phyloP scores from a whole-genome alignment of 2,888 invertebrate genomes.

The Scaptomyza reducta region DNA sequence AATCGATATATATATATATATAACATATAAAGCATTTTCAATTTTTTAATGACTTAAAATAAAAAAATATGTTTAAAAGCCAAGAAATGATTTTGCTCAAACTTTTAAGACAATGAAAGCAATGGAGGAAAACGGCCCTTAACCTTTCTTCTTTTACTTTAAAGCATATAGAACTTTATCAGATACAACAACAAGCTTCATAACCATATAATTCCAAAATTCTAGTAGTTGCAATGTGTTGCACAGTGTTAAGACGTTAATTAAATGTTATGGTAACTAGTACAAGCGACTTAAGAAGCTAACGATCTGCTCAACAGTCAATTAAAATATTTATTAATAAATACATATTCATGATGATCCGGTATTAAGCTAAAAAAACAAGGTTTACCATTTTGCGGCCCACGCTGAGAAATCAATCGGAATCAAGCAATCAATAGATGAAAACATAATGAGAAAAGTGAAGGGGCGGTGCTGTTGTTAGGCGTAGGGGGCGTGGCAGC shows the following conservation, averaged over 20 bases:
- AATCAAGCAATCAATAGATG: not conserved
- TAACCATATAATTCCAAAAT: too few relatives aligned
- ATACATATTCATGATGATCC: constrained; percentile 72
- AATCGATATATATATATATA: too few relatives aligned
- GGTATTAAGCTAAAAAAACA: constrained; percentile 1
- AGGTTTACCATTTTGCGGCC: constrained; percentile 15
- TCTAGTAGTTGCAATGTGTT: constrained; percentile 8
- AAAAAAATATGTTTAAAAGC: too few relatives aligned
- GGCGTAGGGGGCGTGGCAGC: constrained; percentile 55
- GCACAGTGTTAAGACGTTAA: constrained; percentile 49
- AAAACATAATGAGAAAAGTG: constrained; percentile 15
- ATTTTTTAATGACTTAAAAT: too few relatives aligned
- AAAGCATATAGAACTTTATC: too few relatives aligned
- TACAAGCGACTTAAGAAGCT: constrained; percentile 62
- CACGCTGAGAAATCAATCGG: constrained; percentile 38
- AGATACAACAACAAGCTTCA: too few relatives aligned
- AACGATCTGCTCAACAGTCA: constrained; percentile 69
- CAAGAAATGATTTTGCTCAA: too few relatives aligned
- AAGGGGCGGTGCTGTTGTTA: constrained; percentile 15
- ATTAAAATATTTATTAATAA: constrained; percentile 63
- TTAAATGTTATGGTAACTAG: constrained; percentile 49
- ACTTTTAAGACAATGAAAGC: too few relatives aligned
- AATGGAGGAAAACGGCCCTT: too few relatives aligned
- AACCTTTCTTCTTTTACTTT: too few relatives aligned
- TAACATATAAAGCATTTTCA: too few relatives aligned